Percentiles rank a stretch among this genome's conserved stretches.
Conservation (phyloP, 2,113 vertebrate genomes). For the Ictalurus punctatus region DNA sequence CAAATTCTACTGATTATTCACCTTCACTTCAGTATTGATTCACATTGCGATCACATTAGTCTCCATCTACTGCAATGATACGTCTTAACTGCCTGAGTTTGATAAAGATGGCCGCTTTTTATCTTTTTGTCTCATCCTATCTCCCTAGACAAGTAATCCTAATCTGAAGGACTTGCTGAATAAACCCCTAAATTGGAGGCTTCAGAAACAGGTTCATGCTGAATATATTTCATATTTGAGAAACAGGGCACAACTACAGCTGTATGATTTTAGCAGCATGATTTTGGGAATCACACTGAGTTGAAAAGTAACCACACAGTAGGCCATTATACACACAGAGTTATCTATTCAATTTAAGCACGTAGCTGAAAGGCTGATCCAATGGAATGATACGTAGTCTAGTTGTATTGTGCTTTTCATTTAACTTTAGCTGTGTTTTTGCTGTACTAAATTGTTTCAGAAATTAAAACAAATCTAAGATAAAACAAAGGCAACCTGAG, state of each 20-base stretch:
- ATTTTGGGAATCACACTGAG: constrained; percentile 1
- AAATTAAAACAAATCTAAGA: no score
- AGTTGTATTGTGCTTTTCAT: not conserved
- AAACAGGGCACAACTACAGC: constrained; percentile 2
- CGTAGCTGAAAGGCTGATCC: not conserved
- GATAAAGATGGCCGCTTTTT: not conserved
- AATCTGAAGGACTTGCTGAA: not conserved
- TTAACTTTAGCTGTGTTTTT: not conserved
- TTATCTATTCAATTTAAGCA: not conserved
- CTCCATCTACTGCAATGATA: not conserved
- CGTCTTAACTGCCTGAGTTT: not conserved
- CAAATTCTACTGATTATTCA: constrained; percentile 7
- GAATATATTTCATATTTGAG: not conserved
- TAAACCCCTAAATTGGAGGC: not conserved
- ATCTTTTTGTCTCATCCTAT: not conserved
- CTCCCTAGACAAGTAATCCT: not conserved
- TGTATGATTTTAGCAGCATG: constrained; percentile 1
- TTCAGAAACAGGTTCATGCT: constrained; percentile 2
- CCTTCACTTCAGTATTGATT: not conserved
- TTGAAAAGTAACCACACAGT: not conserved
- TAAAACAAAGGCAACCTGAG: no score
- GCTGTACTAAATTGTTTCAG: no score
- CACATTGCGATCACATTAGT: constrained; percentile 1
- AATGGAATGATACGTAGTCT: not conserved
- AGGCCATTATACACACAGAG: not conserved